phyloP scores from a whole-genome alignment of 2,797 vertebrate genomes.

The Meriones psammophilus region DNA sequence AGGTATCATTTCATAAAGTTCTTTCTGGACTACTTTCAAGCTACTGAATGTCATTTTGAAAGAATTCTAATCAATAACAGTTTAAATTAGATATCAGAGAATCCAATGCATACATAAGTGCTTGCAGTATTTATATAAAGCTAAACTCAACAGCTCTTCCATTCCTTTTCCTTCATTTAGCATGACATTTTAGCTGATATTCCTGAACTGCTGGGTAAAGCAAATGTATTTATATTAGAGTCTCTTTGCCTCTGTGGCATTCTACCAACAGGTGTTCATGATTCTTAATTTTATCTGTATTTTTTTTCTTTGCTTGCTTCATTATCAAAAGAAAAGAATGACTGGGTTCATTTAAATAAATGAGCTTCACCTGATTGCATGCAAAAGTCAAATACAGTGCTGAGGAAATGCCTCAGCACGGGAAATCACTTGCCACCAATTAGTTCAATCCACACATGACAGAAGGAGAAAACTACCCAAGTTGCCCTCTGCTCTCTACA shows the following conservation, averaged over 20 bases:
- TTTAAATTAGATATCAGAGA: conserved; percentile 82
- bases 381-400: not conserved
- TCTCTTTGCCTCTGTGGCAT: not conserved
- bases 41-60: conserved; percentile 76
- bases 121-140: conserved; percentile 77
- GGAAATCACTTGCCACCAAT: not conserved
- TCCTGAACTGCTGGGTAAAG: conserved; percentile 41
- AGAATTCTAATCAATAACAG: conserved; percentile 79
- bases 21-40: conserved; percentile 74
- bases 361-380: not conserved
- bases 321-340: conserved; percentile 66
- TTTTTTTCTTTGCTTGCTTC: conserved; percentile 68
- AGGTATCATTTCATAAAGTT: conserved; percentile 80
- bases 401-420: not conserved
- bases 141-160: conserved; percentile 71
- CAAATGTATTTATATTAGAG: conserved; percentile 66
- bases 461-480: not conserved
- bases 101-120: conserved; percentile 81
- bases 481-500: not conserved
- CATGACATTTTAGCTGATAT: conserved; percentile 70
- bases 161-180: conserved; percentile 74
- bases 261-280: conserved; percentile 66
- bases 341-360: conserved; percentile 45
- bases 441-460: not conserved
- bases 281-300: conserved; percentile 42